phyloP scores from a whole-genome alignment of 1,140 invertebrate genomes.

The Leptopilina boulardi region DNA sequence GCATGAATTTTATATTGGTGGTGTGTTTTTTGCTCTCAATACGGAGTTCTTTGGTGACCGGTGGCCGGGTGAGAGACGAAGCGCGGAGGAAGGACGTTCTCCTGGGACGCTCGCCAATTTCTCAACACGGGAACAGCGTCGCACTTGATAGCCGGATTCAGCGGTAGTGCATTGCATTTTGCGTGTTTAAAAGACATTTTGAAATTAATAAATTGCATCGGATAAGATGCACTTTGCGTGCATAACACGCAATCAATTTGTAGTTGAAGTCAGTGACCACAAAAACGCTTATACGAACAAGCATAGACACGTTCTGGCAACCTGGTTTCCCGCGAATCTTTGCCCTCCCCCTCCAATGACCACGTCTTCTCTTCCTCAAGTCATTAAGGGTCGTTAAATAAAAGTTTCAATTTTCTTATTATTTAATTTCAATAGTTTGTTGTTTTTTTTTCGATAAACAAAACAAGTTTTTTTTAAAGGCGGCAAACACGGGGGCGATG shows the following conservation, averaged over 20 bases:
- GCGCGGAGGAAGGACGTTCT: constrained; percentile 53
- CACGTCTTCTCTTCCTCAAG: constrained; percentile 18
- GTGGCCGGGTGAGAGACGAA: constrained; percentile 47
- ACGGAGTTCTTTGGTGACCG: constrained; percentile 40
- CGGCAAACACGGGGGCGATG: constrained; percentile 4
- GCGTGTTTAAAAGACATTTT: constrained; percentile 18
- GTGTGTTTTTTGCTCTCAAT: constrained; percentile 43
- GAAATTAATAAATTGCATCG: background rate
- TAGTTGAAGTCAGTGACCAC: background rate
- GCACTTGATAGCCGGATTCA: constrained; percentile 22
- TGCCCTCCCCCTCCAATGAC: constrained; percentile 20
- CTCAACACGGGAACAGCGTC: constrained; percentile 51
- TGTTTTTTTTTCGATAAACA: background rate
- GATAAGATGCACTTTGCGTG: constrained; percentile 60
- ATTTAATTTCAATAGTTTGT: background rate
- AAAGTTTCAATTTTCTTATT: background rate
- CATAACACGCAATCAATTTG: constrained; percentile 26
- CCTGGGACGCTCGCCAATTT: constrained; percentile 64
- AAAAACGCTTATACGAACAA: constrained; percentile 35
- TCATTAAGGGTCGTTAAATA: constrained; percentile 26
- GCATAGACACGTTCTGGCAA: constrained; percentile 30
- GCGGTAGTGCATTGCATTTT: constrained; percentile 24
- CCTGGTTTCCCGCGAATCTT: constrained; percentile 46
- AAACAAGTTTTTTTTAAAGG: background rate
- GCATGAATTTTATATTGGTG: constrained; percentile 46